phyloP scores from a whole-genome alignment of 2,888 invertebrate species.

The Ormyrus thymus region DNA sequence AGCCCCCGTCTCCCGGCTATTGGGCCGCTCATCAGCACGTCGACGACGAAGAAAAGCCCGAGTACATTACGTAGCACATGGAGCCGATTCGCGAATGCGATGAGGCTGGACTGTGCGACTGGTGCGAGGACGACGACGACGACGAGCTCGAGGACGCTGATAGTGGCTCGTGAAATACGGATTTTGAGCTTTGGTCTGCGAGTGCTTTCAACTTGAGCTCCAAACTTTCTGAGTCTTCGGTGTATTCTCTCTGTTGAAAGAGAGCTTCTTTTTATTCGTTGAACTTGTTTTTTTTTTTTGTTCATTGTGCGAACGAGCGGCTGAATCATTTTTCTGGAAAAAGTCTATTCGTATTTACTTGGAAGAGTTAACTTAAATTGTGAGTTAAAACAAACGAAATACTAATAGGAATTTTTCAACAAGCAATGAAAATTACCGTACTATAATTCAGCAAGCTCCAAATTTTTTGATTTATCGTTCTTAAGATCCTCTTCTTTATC shows the following conservation, averaged over 20 bases:
- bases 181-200: slow-evolving; percentile 35
- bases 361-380: too few relatives aligned
- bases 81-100: slow-evolving; percentile 29
- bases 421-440: too few relatives aligned
- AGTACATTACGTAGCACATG: slow-evolving; percentile 68
- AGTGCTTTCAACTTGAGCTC: background rate
- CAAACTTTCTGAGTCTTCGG: slow-evolving; percentile 34
- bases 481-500: background rate
- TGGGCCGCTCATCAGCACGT: slow-evolving; percentile 58
- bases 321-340: too few relatives aligned
- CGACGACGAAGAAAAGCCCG: slow-evolving; percentile 64
- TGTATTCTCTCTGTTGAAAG: too few relatives aligned
- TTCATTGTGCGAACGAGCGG: background rate
- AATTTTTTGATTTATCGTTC: too few relatives aligned
- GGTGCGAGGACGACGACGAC: slow-evolving; percentile 5
- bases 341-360: too few relatives aligned
- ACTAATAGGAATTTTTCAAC: too few relatives aligned
- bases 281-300: background rate
- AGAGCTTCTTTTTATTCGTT: background rate
- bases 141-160: slow-evolving; percentile 4
- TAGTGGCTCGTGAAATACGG: background rate
- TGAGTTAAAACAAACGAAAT: too few relatives aligned
- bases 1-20: slow-evolving; percentile 71
- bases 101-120: background rate
- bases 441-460: too few relatives aligned